These are phyloP conservation scores for Hippocampus comes DNA, from an alignment of 2,113 vertebrate species.

Conservation along the genomic window DNA sequence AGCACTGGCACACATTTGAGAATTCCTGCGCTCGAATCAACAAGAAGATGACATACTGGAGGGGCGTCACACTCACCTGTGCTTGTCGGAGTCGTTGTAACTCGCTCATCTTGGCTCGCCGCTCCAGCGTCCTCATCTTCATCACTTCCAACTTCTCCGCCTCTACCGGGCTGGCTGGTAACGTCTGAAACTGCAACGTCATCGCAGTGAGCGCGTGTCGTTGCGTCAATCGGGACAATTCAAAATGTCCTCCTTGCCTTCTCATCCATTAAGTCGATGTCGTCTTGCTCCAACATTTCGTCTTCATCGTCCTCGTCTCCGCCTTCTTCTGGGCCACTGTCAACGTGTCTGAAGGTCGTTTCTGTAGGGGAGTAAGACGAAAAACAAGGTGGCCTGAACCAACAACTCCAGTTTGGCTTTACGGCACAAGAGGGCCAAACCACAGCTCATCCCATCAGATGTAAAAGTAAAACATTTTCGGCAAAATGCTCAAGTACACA, in stretches of 20 bases:
- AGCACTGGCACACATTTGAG: too few relatives aligned
- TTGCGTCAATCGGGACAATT: not conserved
- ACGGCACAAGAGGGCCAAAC: too few relatives aligned
- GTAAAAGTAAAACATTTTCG: too few relatives aligned
- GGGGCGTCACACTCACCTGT: constrained; percentile 72
- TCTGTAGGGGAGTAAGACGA: constrained; percentile 25
- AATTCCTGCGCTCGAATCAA: too few relatives aligned
- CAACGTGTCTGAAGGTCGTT: constrained; percentile 40
- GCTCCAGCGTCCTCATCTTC: constrained; percentile 77
- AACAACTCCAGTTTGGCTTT: too few relatives aligned
- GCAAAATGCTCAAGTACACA: too few relatives aligned
- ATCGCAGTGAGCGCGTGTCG: not conserved
- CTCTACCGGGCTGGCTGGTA: constrained; percentile 47
- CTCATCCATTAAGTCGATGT: constrained; percentile 53
- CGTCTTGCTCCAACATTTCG: constrained; percentile 21
- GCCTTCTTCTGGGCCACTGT: constrained; percentile 61
- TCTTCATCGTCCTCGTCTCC: constrained; percentile 59
- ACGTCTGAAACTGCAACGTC: constrained; percentile 40
- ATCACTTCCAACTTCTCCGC: constrained; percentile 72
- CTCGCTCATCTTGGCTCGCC: constrained; percentile 78
- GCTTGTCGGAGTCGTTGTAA: constrained; percentile 83
- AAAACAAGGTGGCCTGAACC: not conserved
- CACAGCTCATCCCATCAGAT: too few relatives aligned
- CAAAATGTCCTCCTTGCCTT: constrained; percentile 46
- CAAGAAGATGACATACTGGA: not conserved